Percentiles rank a stretch among this genome's conserved stretches.
phyloP scores from a whole-genome alignment of 92 coral and sea anemone genomes.

The Umimayanthus kanabou region DNA sequence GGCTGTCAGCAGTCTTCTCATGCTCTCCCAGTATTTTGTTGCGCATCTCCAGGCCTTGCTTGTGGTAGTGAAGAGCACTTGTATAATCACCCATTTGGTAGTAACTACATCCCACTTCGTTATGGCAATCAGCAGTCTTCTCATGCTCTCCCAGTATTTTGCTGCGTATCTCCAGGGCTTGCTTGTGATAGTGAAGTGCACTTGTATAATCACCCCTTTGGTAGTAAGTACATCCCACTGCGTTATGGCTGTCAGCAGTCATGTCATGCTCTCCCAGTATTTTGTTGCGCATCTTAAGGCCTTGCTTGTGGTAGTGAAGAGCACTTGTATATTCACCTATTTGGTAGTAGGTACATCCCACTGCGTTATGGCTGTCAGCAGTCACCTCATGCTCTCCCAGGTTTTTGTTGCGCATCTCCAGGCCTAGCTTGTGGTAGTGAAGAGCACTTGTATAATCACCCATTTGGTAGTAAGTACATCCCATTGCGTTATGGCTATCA shows the following conservation, averaged over 20 bases:
- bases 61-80: not conserved
- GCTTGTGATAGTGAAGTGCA: not conserved
- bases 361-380: not conserved
- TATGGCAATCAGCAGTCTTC: not conserved
- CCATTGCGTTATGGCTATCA: not conserved
- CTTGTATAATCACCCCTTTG: not conserved
- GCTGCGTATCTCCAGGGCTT: not conserved
- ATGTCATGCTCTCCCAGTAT: not conserved
- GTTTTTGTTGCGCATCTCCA: not conserved
- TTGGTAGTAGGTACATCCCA: not conserved
- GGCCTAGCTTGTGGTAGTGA: not conserved
- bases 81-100: not conserved
- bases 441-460: not conserved
- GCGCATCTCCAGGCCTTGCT: not conserved
- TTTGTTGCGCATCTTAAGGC: not conserved
- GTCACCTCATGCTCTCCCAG: not conserved
- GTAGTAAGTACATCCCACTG: not conserved
- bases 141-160: not conserved
- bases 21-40: not conserved
- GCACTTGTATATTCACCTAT: not conserved
- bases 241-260: not conserved
- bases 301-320: not conserved
- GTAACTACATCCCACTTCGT: not conserved
- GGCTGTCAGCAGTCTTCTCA: not conserved
- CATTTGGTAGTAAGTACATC: not conserved